phyloP scores from a whole-genome alignment of 2,888 invertebrate genomes.

The Timema cristinae region DNA sequence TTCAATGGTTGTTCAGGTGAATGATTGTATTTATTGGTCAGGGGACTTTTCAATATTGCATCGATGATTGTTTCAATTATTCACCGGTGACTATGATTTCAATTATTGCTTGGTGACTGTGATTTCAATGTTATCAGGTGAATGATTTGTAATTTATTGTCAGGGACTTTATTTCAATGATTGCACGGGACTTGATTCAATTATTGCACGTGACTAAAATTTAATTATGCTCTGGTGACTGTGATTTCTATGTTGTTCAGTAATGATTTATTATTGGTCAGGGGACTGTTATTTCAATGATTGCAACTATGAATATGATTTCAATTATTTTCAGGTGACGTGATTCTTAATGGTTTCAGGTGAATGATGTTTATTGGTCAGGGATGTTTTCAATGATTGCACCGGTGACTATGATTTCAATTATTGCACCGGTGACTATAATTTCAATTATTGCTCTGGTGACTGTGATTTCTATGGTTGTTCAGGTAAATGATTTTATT shows the following conservation, averaged over 20 bases:
- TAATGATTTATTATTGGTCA: background rate
- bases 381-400: background rate
- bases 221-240: background rate
- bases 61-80: background rate
- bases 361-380: no score
- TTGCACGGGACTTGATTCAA: no score
- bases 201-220: no score
- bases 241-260: background rate
- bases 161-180: no score
- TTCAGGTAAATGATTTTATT: background rate
- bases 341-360: no score
- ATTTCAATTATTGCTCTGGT: background rate
- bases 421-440: background rate
- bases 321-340: no score
- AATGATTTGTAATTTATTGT: no score
- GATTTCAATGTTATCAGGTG: no score
- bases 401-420: background rate
- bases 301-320: background rate
- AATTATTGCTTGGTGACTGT: background rate
- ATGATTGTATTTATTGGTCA: background rate
- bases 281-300: background rate
- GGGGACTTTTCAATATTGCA: background rate
- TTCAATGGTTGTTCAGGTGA: background rate
- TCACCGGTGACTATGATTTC: background rate
- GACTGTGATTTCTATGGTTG: background rate